Evolutionary conservation across 2,113 vertebrate species (phyloP).

Genomic region (Pungitius pungitius): DNA sequence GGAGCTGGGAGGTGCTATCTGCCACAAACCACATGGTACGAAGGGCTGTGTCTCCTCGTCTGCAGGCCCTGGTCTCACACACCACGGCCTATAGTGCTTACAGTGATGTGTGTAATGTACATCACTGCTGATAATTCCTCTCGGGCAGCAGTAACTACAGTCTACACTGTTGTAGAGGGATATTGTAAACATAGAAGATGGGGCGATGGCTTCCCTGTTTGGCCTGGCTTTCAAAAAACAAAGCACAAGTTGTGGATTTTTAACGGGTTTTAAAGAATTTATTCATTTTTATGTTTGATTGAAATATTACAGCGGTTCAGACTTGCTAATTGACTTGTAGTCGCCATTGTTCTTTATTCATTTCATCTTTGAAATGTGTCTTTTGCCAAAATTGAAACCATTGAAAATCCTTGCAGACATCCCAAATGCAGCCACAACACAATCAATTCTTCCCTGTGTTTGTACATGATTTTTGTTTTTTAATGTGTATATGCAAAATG

Average conservation of each 20-base stretch:
- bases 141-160: not conserved
- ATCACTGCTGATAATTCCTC: not conserved
- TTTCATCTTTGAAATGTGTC: not conserved
- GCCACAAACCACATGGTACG: constrained; percentile 77
- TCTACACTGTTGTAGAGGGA: not conserved
- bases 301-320: not conserved
- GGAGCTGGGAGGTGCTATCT: constrained; percentile 87
- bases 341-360: not conserved
- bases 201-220: not conserved
- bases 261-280: not conserved
- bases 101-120: not conserved
- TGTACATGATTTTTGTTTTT: not conserved
- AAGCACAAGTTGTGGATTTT: not conserved
- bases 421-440: not conserved
- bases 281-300: not conserved
- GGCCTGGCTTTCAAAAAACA: not conserved
- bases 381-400: not conserved
- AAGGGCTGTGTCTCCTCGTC: not conserved
- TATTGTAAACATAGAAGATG: not conserved
- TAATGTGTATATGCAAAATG: not conserved
- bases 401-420: not conserved
- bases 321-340: not conserved
- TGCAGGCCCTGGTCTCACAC: not conserved
- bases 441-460: not conserved
- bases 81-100: not conserved